Conservation (phyloP, 2,797 vertebrate species). For the Gymnoscopelus braueri region DNA sequence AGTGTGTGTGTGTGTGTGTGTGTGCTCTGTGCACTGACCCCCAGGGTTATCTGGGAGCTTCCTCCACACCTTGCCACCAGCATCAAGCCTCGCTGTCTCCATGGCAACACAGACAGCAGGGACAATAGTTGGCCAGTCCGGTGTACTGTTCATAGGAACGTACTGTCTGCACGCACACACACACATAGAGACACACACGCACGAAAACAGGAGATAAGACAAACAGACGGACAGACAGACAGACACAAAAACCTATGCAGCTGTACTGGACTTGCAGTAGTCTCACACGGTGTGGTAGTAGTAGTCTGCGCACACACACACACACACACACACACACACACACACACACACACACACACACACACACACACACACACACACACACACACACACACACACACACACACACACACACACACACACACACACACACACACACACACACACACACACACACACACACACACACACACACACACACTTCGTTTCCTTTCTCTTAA, state of each 20-base stretch:
- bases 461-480: too few relatives aligned
- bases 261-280: neutral
- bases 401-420: too few relatives aligned
- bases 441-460: too few relatives aligned
- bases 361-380: too few relatives aligned
- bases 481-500: too few relatives aligned
- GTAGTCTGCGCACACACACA: neutral
- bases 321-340: too few relatives aligned
- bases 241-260: neutral
- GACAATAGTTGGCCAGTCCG: conserved; percentile 62
- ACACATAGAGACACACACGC: conserved; percentile 29
- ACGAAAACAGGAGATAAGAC: neutral
- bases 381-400: neutral
- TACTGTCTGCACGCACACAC: conserved; percentile 27
- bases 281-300: too few relatives aligned
- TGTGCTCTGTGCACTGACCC: conserved; percentile 69
- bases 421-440: too few relatives aligned
- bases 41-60: conserved; percentile 77
- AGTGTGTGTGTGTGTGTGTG: conserved; percentile 51
- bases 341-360: too few relatives aligned
- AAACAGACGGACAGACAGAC: neutral
- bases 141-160: conserved; percentile 26
- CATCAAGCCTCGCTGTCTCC: conserved; percentile 62
- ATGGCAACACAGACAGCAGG: conserved; percentile 74
- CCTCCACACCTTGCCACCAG: conserved; percentile 70